These are phyloP conservation scores for Nannospalax galili DNA, from an alignment of 2,113 vertebrate species.

Conservation along the genomic window DNA sequence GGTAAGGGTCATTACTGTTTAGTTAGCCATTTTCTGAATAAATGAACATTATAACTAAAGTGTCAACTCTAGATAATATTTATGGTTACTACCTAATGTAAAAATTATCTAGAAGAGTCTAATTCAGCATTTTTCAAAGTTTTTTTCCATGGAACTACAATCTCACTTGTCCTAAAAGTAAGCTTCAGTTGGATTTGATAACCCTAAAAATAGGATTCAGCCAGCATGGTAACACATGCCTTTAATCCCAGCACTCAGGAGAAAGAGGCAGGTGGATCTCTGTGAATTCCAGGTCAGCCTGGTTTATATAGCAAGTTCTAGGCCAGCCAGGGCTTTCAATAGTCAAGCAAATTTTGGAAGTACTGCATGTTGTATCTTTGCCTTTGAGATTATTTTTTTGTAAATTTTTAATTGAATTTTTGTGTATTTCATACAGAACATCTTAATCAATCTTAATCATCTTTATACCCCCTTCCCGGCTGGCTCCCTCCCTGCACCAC, in stretches of 20 bases:
- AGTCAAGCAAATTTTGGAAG: constrained; percentile 7
- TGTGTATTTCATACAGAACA: too few relatives aligned
- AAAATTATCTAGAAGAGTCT: constrained; percentile 25
- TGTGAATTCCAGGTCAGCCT: too few relatives aligned
- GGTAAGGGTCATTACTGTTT: constrained; percentile 15
- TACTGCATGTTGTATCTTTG: neutral
- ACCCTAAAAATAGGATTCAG: too few relatives aligned
- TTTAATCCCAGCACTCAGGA: too few relatives aligned
- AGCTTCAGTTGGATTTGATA: too few relatives aligned
- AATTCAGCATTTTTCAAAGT: constrained; percentile 50
- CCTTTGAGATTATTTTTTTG: neutral
- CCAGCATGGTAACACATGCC: too few relatives aligned
- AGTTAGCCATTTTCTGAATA: constrained; percentile 45
- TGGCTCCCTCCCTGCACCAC: too few relatives aligned
- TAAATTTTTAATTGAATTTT: too few relatives aligned
- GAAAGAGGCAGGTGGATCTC: too few relatives aligned
- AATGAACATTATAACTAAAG: constrained; percentile 4
- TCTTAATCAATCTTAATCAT: too few relatives aligned
- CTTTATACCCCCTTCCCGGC: too few relatives aligned
- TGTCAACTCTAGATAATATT: constrained; percentile 31
- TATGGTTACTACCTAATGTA: constrained; percentile 23
- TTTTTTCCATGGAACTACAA: neutral
- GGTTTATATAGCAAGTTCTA: too few relatives aligned
- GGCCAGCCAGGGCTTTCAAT: neutral
- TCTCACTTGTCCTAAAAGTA: neutral